Percentiles rank a stretch among this genome's conserved stretches.
Conservation (phyloP, 2,113 vertebrate species). For the Ictalurus punctatus region DNA sequence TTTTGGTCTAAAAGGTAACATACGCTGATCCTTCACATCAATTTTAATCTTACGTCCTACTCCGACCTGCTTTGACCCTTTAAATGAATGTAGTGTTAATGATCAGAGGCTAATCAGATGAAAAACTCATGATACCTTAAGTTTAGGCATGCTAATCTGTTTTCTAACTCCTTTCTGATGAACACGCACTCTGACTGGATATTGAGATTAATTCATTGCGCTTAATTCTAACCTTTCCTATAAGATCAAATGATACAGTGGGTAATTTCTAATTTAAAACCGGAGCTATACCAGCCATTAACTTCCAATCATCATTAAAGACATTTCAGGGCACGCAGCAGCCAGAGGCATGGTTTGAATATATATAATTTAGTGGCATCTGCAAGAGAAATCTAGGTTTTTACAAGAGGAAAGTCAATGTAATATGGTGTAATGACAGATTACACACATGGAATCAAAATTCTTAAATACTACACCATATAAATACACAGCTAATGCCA, state of each 20-base stretch:
- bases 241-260: conserved; percentile 65
- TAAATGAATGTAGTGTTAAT: conserved; percentile 29
- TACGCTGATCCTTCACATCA: not conserved
- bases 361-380: conserved; percentile 72
- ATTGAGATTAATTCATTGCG: conserved; percentile 70
- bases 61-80: not conserved
- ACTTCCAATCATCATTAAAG: conserved; percentile 72
- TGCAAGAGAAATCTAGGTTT: conserved; percentile 71
- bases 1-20: conserved; percentile 27
- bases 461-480: not conserved
- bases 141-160: conserved; percentile 26
- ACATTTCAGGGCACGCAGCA: conserved; percentile 69
- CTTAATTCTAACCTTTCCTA: conserved; percentile 72
- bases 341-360: conserved; percentile 71
- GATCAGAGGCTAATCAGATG: not conserved
- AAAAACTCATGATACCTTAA: conserved; percentile 10
- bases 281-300: conserved; percentile 65
- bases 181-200: conserved; percentile 52
- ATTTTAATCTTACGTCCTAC: conserved; percentile 4
- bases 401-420: conserved; percentile 58
- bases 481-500: not conserved
- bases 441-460: conserved; percentile 7
- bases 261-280: conserved; percentile 74
- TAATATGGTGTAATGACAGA: conserved; percentile 41
- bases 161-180: conserved; percentile 35